Evolutionary conservation across 2,113 vertebrate genomes (phyloP), one percentile per base, ranked within the genome.

Genomic region (Cynoglossus semilaevis): DNA sequence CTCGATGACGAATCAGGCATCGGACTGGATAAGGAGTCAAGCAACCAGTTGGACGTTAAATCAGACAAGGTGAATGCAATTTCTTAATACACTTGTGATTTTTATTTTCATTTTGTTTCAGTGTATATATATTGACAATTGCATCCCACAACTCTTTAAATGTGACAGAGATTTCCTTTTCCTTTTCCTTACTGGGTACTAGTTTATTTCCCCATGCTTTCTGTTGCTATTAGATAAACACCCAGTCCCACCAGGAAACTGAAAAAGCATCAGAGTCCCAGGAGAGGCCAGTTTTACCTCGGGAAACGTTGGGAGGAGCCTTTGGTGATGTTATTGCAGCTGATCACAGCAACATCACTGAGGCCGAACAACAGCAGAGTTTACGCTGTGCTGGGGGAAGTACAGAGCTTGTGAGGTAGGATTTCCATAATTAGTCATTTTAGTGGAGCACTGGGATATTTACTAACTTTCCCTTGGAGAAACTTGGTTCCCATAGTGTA

Each of bases 371-470:
- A 8, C 63, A 55, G 8, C 63, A 72, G 52, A 55, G 48, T 16
- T 46, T 18, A 8, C 6, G 36, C 16, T 54, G 46, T 51, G 64
- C 73, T 72, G 69, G 60, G 45, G 77, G 78, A 80, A 71, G 67
- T 69, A 76, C 51, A 22, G 69, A 64, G 58, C 14, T 61, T 19
- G 43, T 58, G 79, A 89, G 89, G 89, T 91, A 82, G 59, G 49
- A n/a, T 19, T 44, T 70, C 69, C 82, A 82, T 87, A 86, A 64
- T 83, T 84, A 80, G 83, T 18, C 15, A 1, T 15, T 6, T 71
- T 15, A 19, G 18, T 48, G 15, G 52, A 59, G 36, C 61, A 47
- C 51, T 71, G 67, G 66, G 55, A 76, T 76, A 64, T 69, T 67
- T 44, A 44, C 65, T 52, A 4, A 29, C 22, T 22, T 49, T 47